Evolutionary conservation across 2,888 invertebrate genomes (phyloP).

Genomic region (Dusona sp.): DNA sequence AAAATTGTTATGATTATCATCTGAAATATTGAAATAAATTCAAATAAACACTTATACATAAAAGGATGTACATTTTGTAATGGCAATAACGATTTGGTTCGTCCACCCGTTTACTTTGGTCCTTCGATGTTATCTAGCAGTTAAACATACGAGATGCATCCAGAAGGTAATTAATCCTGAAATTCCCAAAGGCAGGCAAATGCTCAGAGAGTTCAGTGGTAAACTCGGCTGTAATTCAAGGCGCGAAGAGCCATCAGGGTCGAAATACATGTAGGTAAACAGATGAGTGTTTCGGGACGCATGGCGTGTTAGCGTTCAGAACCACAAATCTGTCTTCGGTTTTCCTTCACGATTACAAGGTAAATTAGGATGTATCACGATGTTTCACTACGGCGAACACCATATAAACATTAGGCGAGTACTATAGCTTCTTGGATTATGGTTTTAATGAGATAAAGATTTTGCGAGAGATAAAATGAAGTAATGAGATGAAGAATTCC

Average conservation of each 20-base stretch:
- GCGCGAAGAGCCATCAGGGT: conserved; percentile 40
- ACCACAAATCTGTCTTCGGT: conserved; percentile 22
- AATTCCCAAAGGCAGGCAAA: conserved; percentile 23
- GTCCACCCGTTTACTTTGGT: not conserved
- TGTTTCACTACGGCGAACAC: not conserved
- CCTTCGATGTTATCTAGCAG: not conserved
- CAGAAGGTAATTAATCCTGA: conserved; percentile 42
- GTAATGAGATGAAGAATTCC: not conserved
- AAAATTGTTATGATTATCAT: not conserved
- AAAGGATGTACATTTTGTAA: not conserved
- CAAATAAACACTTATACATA: not conserved
- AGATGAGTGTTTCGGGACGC: conserved; percentile 59
- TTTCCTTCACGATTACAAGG: conserved; percentile 26
- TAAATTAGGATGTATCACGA: conserved; percentile 55
- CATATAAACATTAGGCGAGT: not conserved
- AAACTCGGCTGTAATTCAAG: conserved; percentile 13
- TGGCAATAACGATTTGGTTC: not conserved
- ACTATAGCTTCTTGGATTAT: not conserved
- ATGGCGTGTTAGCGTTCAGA: conserved; percentile 14
- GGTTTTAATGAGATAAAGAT: not conserved
- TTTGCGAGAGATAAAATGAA: not conserved
- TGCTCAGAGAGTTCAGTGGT: conserved; percentile 32
- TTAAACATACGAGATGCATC: conserved; percentile 7
- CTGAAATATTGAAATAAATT: not conserved
- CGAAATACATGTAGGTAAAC: conserved; percentile 33